These are phyloP conservation scores for Samia ricini DNA, from an alignment of 1,140 invertebrate species.

Conservation along the genomic window DNA sequence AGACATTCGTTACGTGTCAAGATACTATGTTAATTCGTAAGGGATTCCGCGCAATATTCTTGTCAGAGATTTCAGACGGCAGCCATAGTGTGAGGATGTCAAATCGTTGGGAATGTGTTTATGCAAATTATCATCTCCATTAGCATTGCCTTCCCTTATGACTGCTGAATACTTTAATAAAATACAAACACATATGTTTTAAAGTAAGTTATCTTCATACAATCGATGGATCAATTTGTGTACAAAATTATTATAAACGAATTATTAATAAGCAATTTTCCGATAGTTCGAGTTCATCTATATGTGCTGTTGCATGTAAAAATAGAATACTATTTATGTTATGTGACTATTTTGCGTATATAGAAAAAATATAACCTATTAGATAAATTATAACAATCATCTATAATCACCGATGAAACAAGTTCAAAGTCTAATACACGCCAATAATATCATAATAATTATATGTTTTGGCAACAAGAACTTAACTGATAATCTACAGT, in stretches of 20 bases:
- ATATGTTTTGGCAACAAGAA: too few species aligned
- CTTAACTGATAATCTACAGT: too few species aligned
- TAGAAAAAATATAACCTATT: too few species aligned
- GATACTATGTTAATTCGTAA: slow-evolving; percentile 28
- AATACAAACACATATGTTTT: slow-evolving; percentile 38
- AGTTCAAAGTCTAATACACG: too few species aligned
- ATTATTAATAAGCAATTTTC: too few species aligned
- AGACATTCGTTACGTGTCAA: slow-evolving; percentile 32
- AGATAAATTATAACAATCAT: too few species aligned
- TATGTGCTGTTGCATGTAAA: too few species aligned
- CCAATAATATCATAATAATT: too few species aligned
- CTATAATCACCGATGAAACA: too few species aligned
- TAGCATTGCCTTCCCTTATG: slow-evolving; percentile 52
- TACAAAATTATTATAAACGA: not conserved
- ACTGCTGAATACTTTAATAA: slow-evolving; percentile 13
- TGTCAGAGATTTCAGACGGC: slow-evolving; percentile 65
- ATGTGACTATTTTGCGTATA: too few species aligned
- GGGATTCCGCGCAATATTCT: slow-evolving; percentile 45
- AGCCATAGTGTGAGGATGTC: slow-evolving; percentile 60
- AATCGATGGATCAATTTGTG: not conserved
- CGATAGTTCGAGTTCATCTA: too few species aligned
- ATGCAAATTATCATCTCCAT: slow-evolving; percentile 72
- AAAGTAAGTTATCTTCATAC: not conserved
- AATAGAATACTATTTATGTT: too few species aligned
- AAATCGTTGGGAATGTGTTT: slow-evolving; percentile 73